Evolutionary conservation across 35 echinoderm and acorn worm species (phyloP).

Genomic region (Lytechinus pictus): DNA sequence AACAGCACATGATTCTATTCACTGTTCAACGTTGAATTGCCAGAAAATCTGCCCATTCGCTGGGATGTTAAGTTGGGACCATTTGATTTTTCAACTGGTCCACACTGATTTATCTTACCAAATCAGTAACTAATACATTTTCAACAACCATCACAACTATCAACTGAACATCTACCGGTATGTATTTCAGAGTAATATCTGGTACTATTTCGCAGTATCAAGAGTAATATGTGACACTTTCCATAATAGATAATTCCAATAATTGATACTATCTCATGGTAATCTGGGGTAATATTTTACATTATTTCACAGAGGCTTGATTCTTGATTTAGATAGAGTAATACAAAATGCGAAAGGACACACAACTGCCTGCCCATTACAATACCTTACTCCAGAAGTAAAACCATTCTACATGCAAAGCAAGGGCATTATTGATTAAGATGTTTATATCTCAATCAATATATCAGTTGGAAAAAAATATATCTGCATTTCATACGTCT

Average conservation of each 20-base stretch:
- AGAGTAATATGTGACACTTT: no score
- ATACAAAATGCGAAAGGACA: background rate
- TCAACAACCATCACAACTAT: no score
- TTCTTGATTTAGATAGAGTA: background rate
- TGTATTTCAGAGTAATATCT: no score
- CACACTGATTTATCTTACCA: no score
- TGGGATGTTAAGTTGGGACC: background rate
- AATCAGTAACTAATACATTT: no score
- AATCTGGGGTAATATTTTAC: background rate
- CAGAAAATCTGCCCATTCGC: background rate
- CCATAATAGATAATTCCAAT: no score
- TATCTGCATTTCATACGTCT: no score
- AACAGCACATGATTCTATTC: background rate
- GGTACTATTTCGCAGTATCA: no score
- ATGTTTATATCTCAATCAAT: no score
- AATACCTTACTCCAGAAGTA: background rate
- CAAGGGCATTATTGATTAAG: background rate
- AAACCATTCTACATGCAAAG: constrained; percentile 1
- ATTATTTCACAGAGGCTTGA: background rate
- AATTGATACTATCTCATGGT: no score
- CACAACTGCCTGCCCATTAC: background rate
- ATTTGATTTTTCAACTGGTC: background rate
- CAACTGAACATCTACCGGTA: no score
- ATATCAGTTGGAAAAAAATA: no score
- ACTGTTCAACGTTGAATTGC: background rate